Evolutionary conservation across 2,113 vertebrate genomes (phyloP).

Genomic region (Regulus satrapa): DNA sequence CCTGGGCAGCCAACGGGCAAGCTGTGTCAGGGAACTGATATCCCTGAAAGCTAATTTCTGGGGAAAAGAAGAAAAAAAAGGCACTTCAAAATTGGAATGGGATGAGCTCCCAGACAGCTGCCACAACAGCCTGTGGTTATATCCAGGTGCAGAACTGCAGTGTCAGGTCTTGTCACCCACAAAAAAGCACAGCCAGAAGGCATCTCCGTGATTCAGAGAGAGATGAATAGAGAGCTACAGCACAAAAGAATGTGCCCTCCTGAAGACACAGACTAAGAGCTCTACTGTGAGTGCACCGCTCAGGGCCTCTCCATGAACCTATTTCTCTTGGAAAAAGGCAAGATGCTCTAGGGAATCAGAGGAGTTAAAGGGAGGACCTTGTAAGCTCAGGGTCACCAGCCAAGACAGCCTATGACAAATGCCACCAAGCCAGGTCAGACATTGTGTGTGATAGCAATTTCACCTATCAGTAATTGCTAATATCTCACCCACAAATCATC

Average conservation of each 20-base stretch:
- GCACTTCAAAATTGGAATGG: background rate
- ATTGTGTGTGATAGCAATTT: background rate
- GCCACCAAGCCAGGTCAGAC: background rate
- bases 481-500: background rate
- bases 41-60: background rate
- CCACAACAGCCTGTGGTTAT: background rate
- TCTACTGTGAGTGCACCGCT: background rate
- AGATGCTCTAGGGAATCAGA: background rate
- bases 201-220: background rate
- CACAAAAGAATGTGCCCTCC: background rate
- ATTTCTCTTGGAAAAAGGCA: background rate
- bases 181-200: constrained; percentile 11
- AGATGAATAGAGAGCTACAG: background rate
- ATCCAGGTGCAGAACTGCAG: constrained; percentile 19
- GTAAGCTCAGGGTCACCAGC: background rate
- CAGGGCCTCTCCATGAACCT: background rate
- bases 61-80: background rate
- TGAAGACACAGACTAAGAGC: background rate
- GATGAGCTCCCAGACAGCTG: constrained; percentile 4
- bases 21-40: background rate
- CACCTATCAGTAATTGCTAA: background rate
- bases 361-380: background rate
- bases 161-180: background rate
- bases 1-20: background rate
- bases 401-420: background rate